Conservation (phyloP, 2,113 vertebrate species). For the Phocoena sinus region DNA sequence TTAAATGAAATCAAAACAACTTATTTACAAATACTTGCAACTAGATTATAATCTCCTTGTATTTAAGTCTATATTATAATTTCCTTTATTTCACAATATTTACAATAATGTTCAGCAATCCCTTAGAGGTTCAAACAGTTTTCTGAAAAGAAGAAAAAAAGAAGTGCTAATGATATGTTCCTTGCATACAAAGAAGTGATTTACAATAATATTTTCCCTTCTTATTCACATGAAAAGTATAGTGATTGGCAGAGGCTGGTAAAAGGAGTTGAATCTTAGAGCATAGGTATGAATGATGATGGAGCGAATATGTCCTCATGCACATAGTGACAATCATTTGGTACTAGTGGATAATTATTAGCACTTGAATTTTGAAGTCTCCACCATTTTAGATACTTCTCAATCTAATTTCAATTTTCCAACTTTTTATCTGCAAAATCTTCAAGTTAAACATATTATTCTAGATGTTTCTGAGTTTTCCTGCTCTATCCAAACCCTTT, state of each 20-base stretch:
- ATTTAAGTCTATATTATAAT: background rate
- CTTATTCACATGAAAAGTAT: background rate
- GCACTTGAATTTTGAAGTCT: background rate
- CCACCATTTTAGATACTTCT: background rate
- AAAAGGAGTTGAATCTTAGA: background rate
- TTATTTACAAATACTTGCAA: background rate
- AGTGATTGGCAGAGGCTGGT: background rate
- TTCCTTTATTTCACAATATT: background rate
- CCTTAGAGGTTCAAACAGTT: background rate
- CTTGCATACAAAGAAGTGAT: background rate
- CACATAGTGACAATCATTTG: background rate
- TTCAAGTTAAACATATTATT: background rate
- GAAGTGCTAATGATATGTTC: background rate
- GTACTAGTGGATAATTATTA: background rate
- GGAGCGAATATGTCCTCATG: background rate
- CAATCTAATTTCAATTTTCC: background rate
- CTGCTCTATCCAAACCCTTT: background rate
- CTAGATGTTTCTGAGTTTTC: background rate
- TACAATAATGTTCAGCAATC: background rate
- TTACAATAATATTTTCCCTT: background rate
- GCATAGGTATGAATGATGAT: background rate
- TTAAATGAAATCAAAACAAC: background rate
- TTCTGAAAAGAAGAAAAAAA: background rate
- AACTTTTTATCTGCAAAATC: background rate
- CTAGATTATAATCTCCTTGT: background rate